Base-by-base conservation (phyloP, 2,888 invertebrate species). In the Zygogramma bicolorata region DNA sequence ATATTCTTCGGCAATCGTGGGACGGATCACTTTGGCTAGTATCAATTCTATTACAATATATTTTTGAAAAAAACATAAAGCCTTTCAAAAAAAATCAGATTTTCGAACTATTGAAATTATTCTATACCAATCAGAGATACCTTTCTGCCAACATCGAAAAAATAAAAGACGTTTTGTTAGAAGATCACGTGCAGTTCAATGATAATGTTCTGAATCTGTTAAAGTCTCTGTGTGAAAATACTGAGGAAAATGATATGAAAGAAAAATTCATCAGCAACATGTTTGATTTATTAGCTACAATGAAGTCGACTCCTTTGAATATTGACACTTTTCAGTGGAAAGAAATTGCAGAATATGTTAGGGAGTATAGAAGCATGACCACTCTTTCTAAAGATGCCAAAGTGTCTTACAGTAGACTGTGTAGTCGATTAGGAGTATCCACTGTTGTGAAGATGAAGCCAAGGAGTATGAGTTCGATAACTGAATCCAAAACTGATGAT, bases 21-120 rank as follows among this genome's bases (percentile, higher is more conserved):
- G 86, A 87, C 42, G 92, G 92, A 4, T 91, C 89, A 77, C 91
- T 91, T 85, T 85, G 88, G 57, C 86, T 95, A 61, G 88, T 91
- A 2, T 88, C 89, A 0, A 81, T 90, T 62, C 83, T 93, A 63
- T 87, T 91, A n/a, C 87, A 90, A 25, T 91, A 90, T 81, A 88
- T 91, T 65, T 92, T 94, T 73, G 89, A 89, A 66, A 84, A 86
- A 18, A 88, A 89, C 20, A 89, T 93, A 2, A 88, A 93, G 73
- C 90, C 91, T 31, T 94, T 91, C 80, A 88, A 92, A 25, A 89
- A 92, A 53, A 91, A 90, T 74, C 93, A 94, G 86, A 92, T 92
- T 0, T 81, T 93, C 1, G 92, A 93, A 81, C 86, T 94, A 70
- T 83, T 94, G 58, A 87, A 88, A n/a, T 87, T 90, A 2, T 92